phyloP scores from a whole-genome alignment of 2,797 vertebrate species.

The Clamator glandarius region DNA sequence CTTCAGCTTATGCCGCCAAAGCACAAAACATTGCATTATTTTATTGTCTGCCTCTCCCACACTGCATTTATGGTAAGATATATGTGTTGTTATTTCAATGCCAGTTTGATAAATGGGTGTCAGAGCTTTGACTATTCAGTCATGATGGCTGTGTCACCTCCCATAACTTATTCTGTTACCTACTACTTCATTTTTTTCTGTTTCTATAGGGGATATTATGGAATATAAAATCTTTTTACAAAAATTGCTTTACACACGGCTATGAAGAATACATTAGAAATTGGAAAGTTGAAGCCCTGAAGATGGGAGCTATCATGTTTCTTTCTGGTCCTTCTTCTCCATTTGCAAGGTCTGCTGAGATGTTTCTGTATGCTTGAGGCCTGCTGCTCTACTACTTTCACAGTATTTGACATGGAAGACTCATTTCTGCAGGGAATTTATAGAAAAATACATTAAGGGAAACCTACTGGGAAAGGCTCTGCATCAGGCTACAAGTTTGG shows the following conservation, averaged over 20 bases:
- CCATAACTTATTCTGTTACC: neutral
- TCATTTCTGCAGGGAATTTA: neutral
- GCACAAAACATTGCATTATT: neutral
- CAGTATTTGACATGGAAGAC: neutral
- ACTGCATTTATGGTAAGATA: slow-evolving; percentile 14
- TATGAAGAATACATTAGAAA: neutral
- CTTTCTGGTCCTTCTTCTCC: neutral
- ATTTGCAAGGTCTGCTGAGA: neutral
- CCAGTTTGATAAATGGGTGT: slow-evolving; percentile 33
- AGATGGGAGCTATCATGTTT: neutral
- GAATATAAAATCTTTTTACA: neutral
- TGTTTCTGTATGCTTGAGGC: neutral
- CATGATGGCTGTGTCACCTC: slow-evolving; percentile 24
- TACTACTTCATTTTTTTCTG: neutral
- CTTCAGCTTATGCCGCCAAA: neutral
- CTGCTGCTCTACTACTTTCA: neutral
- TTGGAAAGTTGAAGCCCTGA: neutral
- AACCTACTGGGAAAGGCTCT: neutral
- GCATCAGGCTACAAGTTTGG: neutral
- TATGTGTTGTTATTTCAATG: slow-evolving; percentile 21
- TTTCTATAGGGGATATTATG: neutral
- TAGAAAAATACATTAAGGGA: neutral
- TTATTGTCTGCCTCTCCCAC: slow-evolving; percentile 12
- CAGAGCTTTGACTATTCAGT: slow-evolving; percentile 39
- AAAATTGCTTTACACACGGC: neutral